Evolutionary conservation across 2,113 vertebrate genomes (phyloP), one percentile per base, ranked within the genome.

Genomic region (Protobothrops flavoviridis): DNA sequence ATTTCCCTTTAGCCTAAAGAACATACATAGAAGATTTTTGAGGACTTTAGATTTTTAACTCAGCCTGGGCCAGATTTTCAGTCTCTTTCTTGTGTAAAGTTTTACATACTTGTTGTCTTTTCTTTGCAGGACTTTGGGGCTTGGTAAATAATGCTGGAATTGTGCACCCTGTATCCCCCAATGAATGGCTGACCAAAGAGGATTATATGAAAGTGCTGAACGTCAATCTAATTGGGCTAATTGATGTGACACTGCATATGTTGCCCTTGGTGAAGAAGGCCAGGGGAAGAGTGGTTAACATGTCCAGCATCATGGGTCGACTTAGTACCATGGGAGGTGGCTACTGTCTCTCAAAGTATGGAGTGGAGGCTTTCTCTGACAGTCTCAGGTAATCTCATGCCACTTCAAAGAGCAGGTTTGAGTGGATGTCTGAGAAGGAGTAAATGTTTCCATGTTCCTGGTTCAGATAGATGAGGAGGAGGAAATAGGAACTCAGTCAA

Each of bases 351-450:
- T 98, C 98, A 33, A 98, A 98, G 94, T 97, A 96, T 53, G 98
- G 98, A 0, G 98, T 98, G 3, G 98, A 98, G 93, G 97, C 98
- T 81, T 98, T 98, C 94, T 98, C 98, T 3, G 98, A 98, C 95
- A 97, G 96, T 26, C 96, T 98, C 9, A 96, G 98, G 98, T 98
- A 94, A 97, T 29, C 56, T 88, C 50, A 48, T 29, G 64, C 3
- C 50, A 8, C 20, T 45, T 85, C 56, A 52, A 93, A 93, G 39
- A 33, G 15, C 33, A 90, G 11, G 1, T 13, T 57, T 7, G 69
- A 33, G 10, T 69, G 59, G 48, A 39, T 23, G 13, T 57, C 23
- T 52, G 45, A 55, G 61, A 53, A 20, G 29, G 8, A n/a, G 15
- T 29, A 90, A 50, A 74, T 24, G 1, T 52, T n/a, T 91, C 24